Conservation (phyloP, 2,888 invertebrate species). For the Sthenelais limicola region DNA sequence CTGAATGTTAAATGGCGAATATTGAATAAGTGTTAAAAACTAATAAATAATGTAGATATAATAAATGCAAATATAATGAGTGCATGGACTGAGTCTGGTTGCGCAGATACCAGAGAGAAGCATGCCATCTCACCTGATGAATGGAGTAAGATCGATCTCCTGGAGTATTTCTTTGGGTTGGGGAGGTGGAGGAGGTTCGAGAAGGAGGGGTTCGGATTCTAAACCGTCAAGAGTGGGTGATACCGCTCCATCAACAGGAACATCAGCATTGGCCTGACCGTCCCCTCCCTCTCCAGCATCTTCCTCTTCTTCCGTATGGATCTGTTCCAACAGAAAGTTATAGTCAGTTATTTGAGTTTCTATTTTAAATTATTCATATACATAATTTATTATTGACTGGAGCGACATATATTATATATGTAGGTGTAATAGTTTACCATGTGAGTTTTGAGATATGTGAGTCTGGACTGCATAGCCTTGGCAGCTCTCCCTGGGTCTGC, state of each 20-base stretch:
- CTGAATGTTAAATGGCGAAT: no score
- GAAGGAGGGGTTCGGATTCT: slow-evolving; percentile 59
- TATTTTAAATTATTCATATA: no score
- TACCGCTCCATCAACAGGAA: slow-evolving; percentile 17
- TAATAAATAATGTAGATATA: no score
- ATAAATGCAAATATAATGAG: no score
- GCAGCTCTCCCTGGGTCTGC: slow-evolving; percentile 72
- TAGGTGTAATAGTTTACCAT: no score
- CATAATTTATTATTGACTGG: no score
- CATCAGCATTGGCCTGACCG: slow-evolving; percentile 42
- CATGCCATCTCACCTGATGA: slow-evolving; percentile 58
- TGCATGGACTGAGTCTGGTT: neutral
- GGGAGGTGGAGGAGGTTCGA: slow-evolving; percentile 66
- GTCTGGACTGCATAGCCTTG: slow-evolving; percentile 69
- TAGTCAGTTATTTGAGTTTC: no score
- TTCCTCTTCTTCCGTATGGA: slow-evolving; percentile 18
- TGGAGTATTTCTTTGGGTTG: slow-evolving; percentile 66
- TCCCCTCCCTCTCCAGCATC: slow-evolving; percentile 21
- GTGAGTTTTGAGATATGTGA: slow-evolving; percentile 69
- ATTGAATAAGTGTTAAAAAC: no score
- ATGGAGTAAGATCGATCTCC: slow-evolving; percentile 67
- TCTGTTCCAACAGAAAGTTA: neutral
- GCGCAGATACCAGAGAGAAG: neutral
- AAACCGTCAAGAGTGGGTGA: slow-evolving; percentile 35
- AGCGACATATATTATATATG: no score